These are phyloP conservation scores for Scaptomyza graminum DNA, from an alignment of 1,140 invertebrate genomes.

Conservation along the genomic window DNA sequence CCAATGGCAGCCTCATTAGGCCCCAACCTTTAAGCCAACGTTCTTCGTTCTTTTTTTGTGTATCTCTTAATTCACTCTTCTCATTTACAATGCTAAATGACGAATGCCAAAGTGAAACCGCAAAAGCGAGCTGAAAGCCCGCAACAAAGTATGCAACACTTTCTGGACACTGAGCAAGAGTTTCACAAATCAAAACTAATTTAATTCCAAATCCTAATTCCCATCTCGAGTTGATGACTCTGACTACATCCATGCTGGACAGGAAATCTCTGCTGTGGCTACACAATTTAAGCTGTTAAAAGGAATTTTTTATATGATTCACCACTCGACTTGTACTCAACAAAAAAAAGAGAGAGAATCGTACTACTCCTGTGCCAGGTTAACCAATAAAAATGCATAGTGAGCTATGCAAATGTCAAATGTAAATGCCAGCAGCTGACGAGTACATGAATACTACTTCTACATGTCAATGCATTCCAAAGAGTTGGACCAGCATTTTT, in stretches of 20 bases:
- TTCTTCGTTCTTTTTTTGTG: not conserved
- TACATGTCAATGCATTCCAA: constrained; percentile 60
- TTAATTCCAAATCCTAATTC: constrained; percentile 39
- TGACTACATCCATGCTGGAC: not conserved
- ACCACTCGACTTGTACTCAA: not conserved
- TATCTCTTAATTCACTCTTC: not conserved
- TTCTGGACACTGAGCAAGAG: constrained; percentile 14
- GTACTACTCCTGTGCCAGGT: constrained; percentile 22
- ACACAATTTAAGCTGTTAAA: constrained; percentile 59
- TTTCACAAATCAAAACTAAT: constrained; percentile 66
- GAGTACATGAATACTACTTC: constrained; percentile 62
- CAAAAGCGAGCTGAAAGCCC: constrained; percentile 34
- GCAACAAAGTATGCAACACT: constrained; percentile 55
- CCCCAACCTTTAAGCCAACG: not conserved
- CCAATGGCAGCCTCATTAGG: constrained; percentile 31
- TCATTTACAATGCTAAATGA: constrained; percentile 59
- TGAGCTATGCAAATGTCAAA: constrained; percentile 69
- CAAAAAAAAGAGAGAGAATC: not conserved
- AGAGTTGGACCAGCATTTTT: constrained; percentile 63
- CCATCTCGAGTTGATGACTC: constrained; percentile 12
- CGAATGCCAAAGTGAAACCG: constrained; percentile 1
- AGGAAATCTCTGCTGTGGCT: constrained; percentile 32
- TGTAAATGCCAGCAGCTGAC: constrained; percentile 63
- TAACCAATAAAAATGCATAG: constrained; percentile 68
- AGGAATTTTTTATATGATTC: constrained; percentile 52